Percentiles rank a stretch among this genome's conserved stretches.
phyloP scores from a whole-genome alignment of 1,140 invertebrate species.

The Microplitis mediator region DNA sequence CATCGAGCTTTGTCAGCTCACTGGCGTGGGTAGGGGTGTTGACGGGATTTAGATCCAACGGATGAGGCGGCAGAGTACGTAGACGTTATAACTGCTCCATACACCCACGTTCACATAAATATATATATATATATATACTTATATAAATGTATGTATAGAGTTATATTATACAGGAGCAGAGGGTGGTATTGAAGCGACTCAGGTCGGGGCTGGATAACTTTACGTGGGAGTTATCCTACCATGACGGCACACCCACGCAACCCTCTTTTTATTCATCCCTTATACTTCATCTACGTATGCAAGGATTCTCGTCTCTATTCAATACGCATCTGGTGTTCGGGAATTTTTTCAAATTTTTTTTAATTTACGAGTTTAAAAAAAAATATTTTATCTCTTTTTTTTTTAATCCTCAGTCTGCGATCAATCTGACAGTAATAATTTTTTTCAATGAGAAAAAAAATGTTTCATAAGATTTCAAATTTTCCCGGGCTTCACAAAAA shows the following conservation, averaged over 20 bases:
- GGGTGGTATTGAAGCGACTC: conserved; percentile 2
- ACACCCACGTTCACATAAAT: too few species aligned
- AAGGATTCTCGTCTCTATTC: conserved; percentile 5
- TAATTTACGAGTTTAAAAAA: too few species aligned
- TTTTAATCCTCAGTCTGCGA: not conserved
- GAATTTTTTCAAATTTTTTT: too few species aligned
- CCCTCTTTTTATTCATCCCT: conserved; percentile 27
- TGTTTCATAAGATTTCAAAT: too few species aligned
- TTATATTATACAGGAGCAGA: not conserved
- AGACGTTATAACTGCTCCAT: too few species aligned
- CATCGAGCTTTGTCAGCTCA: conserved; percentile 38
- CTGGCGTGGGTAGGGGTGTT: conserved; percentile 2
- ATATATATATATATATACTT: too few species aligned
- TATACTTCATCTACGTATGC: conserved; percentile 1
- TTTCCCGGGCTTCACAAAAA: too few species aligned
- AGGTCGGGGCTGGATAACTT: conserved; percentile 22
- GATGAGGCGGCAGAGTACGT: not conserved
- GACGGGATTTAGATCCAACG: conserved; percentile 26
- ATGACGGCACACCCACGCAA: conserved; percentile 46
- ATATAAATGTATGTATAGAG: too few species aligned
- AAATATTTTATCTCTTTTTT: not conserved
- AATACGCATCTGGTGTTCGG: not conserved
- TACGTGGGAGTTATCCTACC: conserved; percentile 35
- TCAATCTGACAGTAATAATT: too few species aligned
- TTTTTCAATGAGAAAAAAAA: too few species aligned